Base-by-base conservation (phyloP, 2,797 vertebrate species). In the Hafferia zeledoni region DNA sequence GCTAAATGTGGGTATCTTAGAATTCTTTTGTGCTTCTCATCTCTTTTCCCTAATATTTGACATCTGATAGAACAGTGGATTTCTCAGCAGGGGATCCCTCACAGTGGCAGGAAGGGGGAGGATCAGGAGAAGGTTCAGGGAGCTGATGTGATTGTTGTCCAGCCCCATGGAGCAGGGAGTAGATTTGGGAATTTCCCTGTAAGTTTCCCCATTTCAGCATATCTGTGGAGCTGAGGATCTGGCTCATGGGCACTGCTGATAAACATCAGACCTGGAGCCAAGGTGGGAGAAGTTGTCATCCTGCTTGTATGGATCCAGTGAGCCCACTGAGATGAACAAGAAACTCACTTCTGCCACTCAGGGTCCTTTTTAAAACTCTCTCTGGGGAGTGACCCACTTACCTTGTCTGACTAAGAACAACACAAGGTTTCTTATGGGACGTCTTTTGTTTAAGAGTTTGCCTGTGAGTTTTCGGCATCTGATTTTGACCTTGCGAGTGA, bases 281-380 rank as follows among this genome's bases (percentile, higher is more conserved):
- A 1, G 0, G 30, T 20, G 53, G 65, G 24, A 87, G 44, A 31
- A 61, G 11, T 2, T 77, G 44, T 13, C 41, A n/a, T 25, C 19
- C 53, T 85, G 16, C 35, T 68, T 5, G 0, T 31, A 3, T 0
- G 2, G 4, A 55, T 60, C 5, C 3, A 27, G 11, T 1, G 7
- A 57, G 2, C 41, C 64, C 18, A 12, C 22, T 18, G 46, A 20
- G n/a, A 30, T 0, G 3, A 67, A 64, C 28, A 12, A 33, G 12
- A 46, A 15, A 20, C 37, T 90, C 59, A 10, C 4, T 60, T 56
- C 64, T 61, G 33, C 39, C 17, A 12, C 43, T 71, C 50, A 46
- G 16, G 10, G 3, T 69, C 83, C 69, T 61, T 78, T 35, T 6
- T 33, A 65, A 77, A 79, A 30, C 0, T 9, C 22, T 27, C 64